Evolutionary conservation across 1,140 invertebrate genomes (phyloP).

Genomic region (Hermatobates lingyangjiaoensis): DNA sequence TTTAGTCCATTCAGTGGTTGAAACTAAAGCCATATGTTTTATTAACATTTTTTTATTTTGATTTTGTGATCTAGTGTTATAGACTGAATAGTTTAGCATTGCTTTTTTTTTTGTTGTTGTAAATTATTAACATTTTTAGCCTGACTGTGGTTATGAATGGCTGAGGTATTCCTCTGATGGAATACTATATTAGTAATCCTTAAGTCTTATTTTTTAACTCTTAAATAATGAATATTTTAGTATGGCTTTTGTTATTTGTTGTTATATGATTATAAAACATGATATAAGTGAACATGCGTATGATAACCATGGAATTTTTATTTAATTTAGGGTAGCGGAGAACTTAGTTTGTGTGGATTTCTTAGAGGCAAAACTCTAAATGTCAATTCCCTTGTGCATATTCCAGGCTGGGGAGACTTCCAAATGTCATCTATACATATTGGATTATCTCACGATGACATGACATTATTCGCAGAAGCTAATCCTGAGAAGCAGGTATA

Average conservation of each 20-base stretch:
- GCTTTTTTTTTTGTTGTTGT: conserved; percentile 1
- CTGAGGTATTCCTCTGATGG: too few relatives aligned
- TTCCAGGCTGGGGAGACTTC: conserved; percentile 80
- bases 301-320: too few relatives aligned
- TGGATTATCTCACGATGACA: conserved; percentile 39
- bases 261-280: too few relatives aligned
- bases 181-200: too few relatives aligned
- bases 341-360: conserved; percentile 68
- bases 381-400: conserved; percentile 74
- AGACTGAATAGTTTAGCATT: neutral
- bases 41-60: neutral
- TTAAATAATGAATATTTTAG: too few relatives aligned
- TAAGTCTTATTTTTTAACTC: too few relatives aligned
- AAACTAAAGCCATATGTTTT: too few relatives aligned
- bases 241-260: too few relatives aligned
- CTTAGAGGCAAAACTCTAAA: conserved; percentile 58
- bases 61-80: neutral
- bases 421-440: conserved; percentile 70
- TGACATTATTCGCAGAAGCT: conserved; percentile 37
- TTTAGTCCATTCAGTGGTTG: too few relatives aligned
- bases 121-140: too few relatives aligned
- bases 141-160: too few relatives aligned
- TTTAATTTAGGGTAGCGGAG: conserved; percentile 35
- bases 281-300: too few relatives aligned
- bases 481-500: conserved; percentile 41